Conservation (phyloP, 1,140 invertebrate species). For the Nephila pilipes region DNA sequence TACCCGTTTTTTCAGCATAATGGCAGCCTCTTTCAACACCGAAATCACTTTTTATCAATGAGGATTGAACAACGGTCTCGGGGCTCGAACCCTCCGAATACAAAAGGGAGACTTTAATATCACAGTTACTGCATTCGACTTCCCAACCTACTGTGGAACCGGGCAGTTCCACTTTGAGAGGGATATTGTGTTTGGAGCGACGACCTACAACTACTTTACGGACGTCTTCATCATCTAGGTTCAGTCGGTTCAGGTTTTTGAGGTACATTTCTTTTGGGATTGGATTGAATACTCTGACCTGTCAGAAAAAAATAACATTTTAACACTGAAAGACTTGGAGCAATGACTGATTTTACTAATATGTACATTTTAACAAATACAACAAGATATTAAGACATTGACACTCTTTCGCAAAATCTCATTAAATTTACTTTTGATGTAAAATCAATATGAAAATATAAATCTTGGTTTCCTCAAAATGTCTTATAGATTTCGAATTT, state of each 20-base stretch:
- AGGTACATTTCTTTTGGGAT: constrained; percentile 88
- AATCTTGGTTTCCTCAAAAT: no score
- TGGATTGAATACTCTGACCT: constrained; percentile 89
- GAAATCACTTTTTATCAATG: not conserved
- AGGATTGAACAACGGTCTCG: not conserved
- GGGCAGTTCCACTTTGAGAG: not conserved
- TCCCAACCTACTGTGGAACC: constrained; percentile 49
- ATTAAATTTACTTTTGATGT: no score
- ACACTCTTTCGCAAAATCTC: no score
- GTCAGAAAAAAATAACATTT: constrained; percentile 32
- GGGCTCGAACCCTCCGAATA: not conserved
- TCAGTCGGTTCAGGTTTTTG: constrained; percentile 23
- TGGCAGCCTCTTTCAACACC: constrained; percentile 34
- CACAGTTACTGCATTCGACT: constrained; percentile 37
- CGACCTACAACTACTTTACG: constrained; percentile 35
- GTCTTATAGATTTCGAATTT: no score
- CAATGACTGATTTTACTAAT: no score
- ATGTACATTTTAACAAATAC: no score
- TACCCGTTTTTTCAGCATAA: not conserved
- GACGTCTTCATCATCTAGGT: constrained; percentile 23
- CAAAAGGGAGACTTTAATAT: constrained; percentile 16
- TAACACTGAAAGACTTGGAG: no score
- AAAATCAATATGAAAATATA: no score
- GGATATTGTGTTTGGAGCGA: constrained; percentile 51
- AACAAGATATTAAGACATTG: no score